These are phyloP conservation scores for Smithornis capensis DNA, from an alignment of 2,113 vertebrate genomes.

Conservation along the genomic window DNA sequence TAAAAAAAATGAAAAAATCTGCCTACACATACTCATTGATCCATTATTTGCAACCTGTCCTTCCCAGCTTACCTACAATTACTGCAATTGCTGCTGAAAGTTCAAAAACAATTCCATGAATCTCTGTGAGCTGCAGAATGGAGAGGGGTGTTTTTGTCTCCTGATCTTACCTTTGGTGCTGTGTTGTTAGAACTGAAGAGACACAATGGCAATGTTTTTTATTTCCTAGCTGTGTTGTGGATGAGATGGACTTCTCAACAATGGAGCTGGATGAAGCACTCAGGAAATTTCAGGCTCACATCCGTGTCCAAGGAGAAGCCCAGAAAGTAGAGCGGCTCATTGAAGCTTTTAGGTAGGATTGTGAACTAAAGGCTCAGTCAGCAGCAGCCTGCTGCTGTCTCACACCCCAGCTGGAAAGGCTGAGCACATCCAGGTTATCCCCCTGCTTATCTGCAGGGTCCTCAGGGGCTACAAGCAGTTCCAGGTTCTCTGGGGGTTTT, in stretches of 20 bases:
- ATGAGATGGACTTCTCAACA: conserved; percentile 95
- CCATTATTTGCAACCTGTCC: not conserved
- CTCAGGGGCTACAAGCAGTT: not conserved
- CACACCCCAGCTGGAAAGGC: not conserved
- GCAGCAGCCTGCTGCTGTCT: not conserved
- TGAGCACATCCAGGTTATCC: not conserved
- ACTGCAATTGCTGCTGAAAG: not conserved
- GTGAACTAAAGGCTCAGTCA: not conserved
- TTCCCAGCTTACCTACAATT: not conserved
- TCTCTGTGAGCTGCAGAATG: not conserved
- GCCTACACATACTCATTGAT: not conserved
- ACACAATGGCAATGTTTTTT: not conserved
- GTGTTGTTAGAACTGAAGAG: not conserved
- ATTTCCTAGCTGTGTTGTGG: conserved; percentile 89
- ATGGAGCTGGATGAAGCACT: conserved; percentile 97
- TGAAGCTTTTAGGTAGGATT: conserved; percentile 89
- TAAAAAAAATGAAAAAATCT: not conserved
- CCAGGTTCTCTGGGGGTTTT: not conserved
- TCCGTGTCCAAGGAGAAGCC: conserved; percentile 94
- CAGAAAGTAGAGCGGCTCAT: conserved; percentile 97
- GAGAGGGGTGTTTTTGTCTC: not conserved
- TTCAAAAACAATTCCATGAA: not conserved
- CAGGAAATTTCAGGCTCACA: conserved; percentile 96
- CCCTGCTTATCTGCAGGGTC: not conserved
- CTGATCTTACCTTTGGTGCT: not conserved